phyloP scores from a whole-genome alignment of 2,797 vertebrate genomes.

The Peromyscus nudipes region DNA sequence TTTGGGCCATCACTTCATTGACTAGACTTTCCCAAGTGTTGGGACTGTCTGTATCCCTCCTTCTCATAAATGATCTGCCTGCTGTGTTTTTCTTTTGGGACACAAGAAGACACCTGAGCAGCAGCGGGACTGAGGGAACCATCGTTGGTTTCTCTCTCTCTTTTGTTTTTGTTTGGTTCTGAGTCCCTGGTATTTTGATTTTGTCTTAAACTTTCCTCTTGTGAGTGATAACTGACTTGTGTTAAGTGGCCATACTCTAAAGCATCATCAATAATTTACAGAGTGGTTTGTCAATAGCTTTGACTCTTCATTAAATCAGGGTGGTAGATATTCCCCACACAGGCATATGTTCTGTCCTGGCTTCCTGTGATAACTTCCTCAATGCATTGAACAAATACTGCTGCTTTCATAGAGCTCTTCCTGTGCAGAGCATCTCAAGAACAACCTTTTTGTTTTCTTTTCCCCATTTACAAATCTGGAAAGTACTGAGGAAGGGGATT shows the following conservation, averaged over 20 bases:
- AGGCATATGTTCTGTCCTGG: neutral
- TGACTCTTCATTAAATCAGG: constrained; percentile 63
- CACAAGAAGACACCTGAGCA: neutral
- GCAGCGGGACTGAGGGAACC: neutral
- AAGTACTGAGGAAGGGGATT: neutral
- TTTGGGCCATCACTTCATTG: neutral
- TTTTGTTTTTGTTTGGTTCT: neutral
- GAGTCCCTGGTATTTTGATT: neutral
- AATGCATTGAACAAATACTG: neutral
- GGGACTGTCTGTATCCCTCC: neutral
- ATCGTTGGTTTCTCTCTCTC: neutral
- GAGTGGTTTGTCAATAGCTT: constrained; percentile 71
- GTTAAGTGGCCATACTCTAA: neutral
- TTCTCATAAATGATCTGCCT: neutral
- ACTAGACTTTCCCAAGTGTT: neutral
- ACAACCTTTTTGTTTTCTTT: constrained; percentile 25
- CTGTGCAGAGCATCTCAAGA: neutral
- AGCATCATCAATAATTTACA: constrained; percentile 63
- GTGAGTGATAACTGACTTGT: constrained; percentile 46
- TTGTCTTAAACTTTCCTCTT: neutral
- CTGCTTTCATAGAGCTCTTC: neutral
- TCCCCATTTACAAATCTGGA: constrained; percentile 6
- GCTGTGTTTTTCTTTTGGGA: constrained; percentile 24
- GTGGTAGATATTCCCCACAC: neutral
- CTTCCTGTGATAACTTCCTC: neutral